Percentiles rank a stretch among this genome's conserved stretches.
Evolutionary conservation across 1,140 invertebrate genomes (phyloP).

Genomic region (Drosophila busckii): DNA sequence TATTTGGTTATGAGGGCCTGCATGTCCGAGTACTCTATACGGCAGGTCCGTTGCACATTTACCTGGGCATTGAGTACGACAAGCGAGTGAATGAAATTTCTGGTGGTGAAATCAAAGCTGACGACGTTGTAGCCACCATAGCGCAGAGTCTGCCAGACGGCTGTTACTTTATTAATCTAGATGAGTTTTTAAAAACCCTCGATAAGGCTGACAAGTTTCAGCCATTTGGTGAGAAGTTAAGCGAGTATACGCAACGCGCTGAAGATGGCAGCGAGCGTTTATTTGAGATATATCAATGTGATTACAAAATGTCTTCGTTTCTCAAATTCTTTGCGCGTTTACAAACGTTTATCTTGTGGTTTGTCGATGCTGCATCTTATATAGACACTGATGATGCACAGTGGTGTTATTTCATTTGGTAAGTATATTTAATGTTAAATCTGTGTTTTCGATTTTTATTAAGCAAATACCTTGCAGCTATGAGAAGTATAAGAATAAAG

Average conservation of each 20-base stretch:
- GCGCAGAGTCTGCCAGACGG: slow-evolving; percentile 81
- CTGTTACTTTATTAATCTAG: slow-evolving; percentile 74
- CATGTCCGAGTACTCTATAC: slow-evolving; percentile 90
- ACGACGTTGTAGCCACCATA: slow-evolving; percentile 88
- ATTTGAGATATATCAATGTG: slow-evolving; percentile 91
- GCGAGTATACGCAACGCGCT: slow-evolving; percentile 65
- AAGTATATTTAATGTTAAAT: slow-evolving; percentile 74
- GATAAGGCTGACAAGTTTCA: slow-evolving; percentile 76
- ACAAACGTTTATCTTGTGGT: slow-evolving; percentile 96
- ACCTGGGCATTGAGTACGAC: slow-evolving; percentile 80
- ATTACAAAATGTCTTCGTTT: slow-evolving; percentile 86
- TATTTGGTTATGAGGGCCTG: slow-evolving; percentile 95
- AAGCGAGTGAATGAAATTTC: slow-evolving; percentile 66
- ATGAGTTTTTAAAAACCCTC: slow-evolving; percentile 74
- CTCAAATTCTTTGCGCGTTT: slow-evolving; percentile 89
- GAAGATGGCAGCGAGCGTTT: slow-evolving; percentile 81
- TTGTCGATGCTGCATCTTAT: slow-evolving; percentile 95
- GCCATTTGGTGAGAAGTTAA: slow-evolving; percentile 79
- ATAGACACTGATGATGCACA: slow-evolving; percentile 95
- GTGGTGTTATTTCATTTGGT: slow-evolving; percentile 96
- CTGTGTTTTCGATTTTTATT: neutral
- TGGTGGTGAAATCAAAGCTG: slow-evolving; percentile 84
- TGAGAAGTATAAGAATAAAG: slow-evolving; percentile 86
- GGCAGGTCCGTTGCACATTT: slow-evolving; percentile 88
- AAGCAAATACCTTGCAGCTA: slow-evolving; percentile 81